Conservation (phyloP, 2,113 vertebrate genomes). For the Hirundichthys speculiger region DNA sequence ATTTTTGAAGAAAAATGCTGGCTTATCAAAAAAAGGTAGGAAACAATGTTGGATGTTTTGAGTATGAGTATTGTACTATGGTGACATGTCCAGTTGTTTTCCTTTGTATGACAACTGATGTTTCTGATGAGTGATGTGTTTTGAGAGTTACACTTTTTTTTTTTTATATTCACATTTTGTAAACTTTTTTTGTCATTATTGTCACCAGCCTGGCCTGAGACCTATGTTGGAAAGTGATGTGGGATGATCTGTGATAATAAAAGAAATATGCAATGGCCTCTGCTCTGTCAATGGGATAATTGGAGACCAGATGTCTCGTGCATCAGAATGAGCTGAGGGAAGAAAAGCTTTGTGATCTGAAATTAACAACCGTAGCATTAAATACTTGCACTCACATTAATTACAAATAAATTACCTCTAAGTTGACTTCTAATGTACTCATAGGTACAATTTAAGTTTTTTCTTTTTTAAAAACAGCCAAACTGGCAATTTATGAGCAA, state of each 20-base stretch:
- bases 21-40: slow-evolving; percentile 69
- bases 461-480: background rate
- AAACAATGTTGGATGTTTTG: slow-evolving; percentile 70
- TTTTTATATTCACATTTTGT: slow-evolving; percentile 68
- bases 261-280: slow-evolving; percentile 76
- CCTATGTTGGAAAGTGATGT: slow-evolving; percentile 74
- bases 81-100: slow-evolving; percentile 58
- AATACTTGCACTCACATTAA: too few relatives aligned
- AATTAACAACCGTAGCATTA: too few relatives aligned
- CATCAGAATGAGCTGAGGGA: background rate
- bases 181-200: slow-evolving; percentile 69
- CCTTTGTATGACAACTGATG: slow-evolving; percentile 60
- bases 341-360: too few relatives aligned
- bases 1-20: slow-evolving; percentile 78
- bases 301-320: background rate
- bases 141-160: slow-evolving; percentile 51
- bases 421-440: too few relatives aligned
- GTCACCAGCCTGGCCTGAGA: slow-evolving; percentile 69
- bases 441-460: too few relatives aligned
- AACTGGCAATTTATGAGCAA: too few relatives aligned
- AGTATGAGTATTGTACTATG: slow-evolving; percentile 66
- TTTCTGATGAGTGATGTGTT: slow-evolving; percentile 73
- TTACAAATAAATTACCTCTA: too few relatives aligned
- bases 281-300: slow-evolving; percentile 33
- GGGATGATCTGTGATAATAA: slow-evolving; percentile 80